Conservation (phyloP, 2,113 vertebrate species). For the Sinocyclocheilus anshuiensis region DNA sequence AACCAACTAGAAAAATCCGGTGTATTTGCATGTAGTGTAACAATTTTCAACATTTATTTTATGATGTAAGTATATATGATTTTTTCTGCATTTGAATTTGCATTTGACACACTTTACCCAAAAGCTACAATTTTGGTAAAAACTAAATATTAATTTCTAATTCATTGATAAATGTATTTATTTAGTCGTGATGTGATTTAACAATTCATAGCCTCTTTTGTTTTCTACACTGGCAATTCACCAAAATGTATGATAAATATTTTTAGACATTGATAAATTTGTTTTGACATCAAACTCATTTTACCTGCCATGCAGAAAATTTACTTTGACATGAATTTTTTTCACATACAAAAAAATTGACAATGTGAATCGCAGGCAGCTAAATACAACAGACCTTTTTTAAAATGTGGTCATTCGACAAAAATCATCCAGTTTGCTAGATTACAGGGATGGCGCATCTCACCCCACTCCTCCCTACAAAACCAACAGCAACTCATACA, state of each 20-base stretch:
- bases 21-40: neutral
- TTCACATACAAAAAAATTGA: neutral
- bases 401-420: neutral
- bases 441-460: neutral
- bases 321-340: neutral
- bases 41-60: neutral
- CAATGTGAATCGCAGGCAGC: neutral
- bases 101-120: neutral
- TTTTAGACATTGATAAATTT: neutral
- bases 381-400: neutral
- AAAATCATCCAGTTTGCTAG: neutral
- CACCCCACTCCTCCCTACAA: neutral
- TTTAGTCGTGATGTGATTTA: neutral
- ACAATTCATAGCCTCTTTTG: neutral
- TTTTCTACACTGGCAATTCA: neutral
- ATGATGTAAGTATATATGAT: too few species aligned
- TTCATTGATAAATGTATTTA: neutral
- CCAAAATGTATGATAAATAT: neutral
- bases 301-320: neutral
- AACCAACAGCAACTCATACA: neutral
- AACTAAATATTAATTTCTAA: neutral
- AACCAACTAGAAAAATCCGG: neutral
- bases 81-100: neutral
- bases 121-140: neutral
- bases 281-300: neutral